Evolutionary conservation across 2,113 vertebrate species (phyloP), one percentile per base, ranked within the genome.

Genomic region (Vicugna pacos): DNA sequence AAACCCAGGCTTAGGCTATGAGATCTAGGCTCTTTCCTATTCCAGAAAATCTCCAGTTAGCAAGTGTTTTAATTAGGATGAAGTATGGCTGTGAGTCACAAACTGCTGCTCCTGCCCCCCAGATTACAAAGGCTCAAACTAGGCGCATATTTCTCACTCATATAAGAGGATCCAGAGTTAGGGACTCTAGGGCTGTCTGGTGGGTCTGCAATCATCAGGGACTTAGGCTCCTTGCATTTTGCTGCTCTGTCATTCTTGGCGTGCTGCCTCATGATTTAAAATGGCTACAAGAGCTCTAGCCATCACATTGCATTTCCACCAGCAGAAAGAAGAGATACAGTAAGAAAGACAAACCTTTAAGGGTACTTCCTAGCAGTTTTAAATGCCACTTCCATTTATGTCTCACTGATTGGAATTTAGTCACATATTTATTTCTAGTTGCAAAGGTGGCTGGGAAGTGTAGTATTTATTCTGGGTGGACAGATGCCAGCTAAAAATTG

Each of bases 391-490:
- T 93, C 15, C 24, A 70, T 12, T 38, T 80, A 58, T 1, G 76
- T 67, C n/a, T 94, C 54, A 77, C 32, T 88, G 67, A 14, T 54
- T 88, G 30, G 11, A 64, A 83, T 42, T 90, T 88, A 75, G 82
- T 79, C 30, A 73, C 48, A 52, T 79, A 52, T 64, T 95, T 32
- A 69, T 26, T 79, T 91, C 60, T 93, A 62, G 48, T 81, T 92
- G 67, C 42, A 90, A 92, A 95, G 17, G 56, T 82, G n/a, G n/a
- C 67, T 93, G 32, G 73, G 35, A 92, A 83, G 75, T 79, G 46
- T 50, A 84, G 11, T 81, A 28, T 85, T 96, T 82, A 48, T 95
- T 89, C 75, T 89, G 15, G 17, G 26, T 54, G 73, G 24, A 76
- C 19, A 75, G 69, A 32, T 70, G 64, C 24, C 81, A 48, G 30